Percentiles rank a stretch among this genome's conserved stretches.
Evolutionary conservation across 2,888 invertebrate species (phyloP).

Genomic region (Crossocerus cetratus): DNA sequence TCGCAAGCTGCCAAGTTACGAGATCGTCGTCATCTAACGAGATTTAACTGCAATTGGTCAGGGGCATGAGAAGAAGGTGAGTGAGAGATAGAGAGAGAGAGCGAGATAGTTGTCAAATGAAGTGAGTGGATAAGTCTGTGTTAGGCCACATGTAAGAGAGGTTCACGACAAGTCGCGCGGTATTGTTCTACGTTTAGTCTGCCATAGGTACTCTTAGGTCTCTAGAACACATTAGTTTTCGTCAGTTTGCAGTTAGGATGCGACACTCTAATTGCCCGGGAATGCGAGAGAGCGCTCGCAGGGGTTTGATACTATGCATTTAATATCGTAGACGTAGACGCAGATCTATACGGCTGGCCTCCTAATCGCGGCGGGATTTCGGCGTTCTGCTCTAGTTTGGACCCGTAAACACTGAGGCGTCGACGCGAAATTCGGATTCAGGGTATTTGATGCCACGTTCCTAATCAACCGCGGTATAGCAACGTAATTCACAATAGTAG

Average conservation of each 20-base stretch:
- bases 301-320: too few relatives aligned
- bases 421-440: constrained; percentile 26
- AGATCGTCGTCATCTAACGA: constrained; percentile 72
- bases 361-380: too few relatives aligned
- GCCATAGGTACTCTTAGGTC: neutral
- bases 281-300: too few relatives aligned
- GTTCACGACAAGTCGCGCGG: neutral
- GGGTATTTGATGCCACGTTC: constrained; percentile 7
- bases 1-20: constrained; percentile 31
- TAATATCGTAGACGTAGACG: too few relatives aligned
- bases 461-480: neutral
- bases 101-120: neutral
- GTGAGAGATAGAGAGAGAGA: neutral
- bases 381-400: constrained; percentile 23
- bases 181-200: constrained; percentile 3
- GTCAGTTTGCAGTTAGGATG: neutral
- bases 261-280: too few relatives aligned
- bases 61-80: constrained; percentile 32
- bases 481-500: neutral
- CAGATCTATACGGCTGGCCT: too few relatives aligned
- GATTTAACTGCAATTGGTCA: constrained; percentile 74
- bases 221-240: constrained; percentile 5
- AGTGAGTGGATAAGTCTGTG: neutral
- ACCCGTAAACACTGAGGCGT: constrained; percentile 34
- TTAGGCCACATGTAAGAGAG: too few relatives aligned